A percentile compares a stretch with the other conserved stretches of the same genome.
phyloP scores from a whole-genome alignment of 2,113 vertebrate species.

The Chitala chitala region DNA sequence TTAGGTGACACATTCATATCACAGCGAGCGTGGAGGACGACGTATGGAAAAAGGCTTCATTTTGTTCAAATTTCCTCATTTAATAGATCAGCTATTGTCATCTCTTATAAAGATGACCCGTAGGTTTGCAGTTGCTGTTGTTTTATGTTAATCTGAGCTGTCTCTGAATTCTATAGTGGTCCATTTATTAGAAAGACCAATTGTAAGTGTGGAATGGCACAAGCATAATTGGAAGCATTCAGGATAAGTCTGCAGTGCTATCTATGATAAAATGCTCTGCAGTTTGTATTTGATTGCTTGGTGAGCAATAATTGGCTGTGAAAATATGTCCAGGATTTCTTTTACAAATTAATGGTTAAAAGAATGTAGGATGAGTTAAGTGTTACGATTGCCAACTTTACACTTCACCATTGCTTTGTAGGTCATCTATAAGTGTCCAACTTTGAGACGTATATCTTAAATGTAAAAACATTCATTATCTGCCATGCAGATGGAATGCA shows the following conservation, averaged over 20 bases:
- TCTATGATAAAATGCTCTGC: background rate
- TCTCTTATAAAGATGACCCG: background rate
- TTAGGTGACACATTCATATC: background rate
- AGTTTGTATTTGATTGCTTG: background rate
- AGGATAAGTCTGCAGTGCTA: background rate
- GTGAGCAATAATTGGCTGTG: background rate
- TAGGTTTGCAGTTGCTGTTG: background rate
- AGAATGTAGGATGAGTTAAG: background rate
- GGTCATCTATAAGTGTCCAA: conserved; percentile 16
- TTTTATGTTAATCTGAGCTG: background rate
- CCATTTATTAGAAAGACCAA: background rate
- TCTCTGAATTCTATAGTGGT: background rate
- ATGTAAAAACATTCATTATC: conserved; percentile 21
- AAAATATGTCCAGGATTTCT: background rate
- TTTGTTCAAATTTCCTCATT: background rate
- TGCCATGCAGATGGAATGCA: background rate
- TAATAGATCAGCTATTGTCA: background rate
- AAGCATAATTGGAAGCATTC: background rate
- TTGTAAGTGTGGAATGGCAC: background rate
- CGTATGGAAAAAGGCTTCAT: background rate
- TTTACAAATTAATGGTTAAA: background rate
- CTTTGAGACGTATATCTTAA: conserved; percentile 12
- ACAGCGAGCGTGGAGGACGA: background rate
- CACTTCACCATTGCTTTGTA: background rate
- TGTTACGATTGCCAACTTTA: background rate